Percentiles rank a stretch among this genome's conserved stretches.
These are phyloP conservation scores for Sminthopsis crassicaudata DNA, from an alignment of 2,113 vertebrate genomes.

Conservation along the genomic window DNA sequence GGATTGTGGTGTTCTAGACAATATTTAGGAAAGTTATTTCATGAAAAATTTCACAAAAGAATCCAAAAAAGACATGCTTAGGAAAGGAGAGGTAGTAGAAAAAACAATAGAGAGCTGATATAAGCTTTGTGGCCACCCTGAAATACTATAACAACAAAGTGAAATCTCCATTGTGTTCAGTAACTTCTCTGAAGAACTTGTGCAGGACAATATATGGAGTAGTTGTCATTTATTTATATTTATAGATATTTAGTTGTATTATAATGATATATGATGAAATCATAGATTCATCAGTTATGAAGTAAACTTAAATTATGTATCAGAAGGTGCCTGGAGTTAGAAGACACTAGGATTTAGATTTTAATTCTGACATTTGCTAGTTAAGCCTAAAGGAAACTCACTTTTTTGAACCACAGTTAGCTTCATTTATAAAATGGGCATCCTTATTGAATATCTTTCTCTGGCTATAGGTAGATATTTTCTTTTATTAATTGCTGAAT, in stretches of 20 bases:
- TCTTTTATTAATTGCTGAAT: background rate
- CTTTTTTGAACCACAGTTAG: background rate
- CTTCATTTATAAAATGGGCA: background rate
- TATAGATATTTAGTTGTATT: background rate
- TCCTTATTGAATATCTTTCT: background rate
- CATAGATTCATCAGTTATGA: background rate
- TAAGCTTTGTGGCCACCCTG: background rate
- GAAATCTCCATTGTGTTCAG: background rate
- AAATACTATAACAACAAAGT: background rate
- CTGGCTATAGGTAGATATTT: background rate
- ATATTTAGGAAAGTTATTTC: background rate
- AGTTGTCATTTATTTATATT: background rate
- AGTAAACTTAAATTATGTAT: background rate
- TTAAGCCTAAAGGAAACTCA: background rate
- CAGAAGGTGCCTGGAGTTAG: background rate
- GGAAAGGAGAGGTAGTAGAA: background rate
- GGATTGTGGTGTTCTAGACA: background rate
- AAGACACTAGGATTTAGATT: background rate
- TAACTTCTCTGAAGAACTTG: background rate
- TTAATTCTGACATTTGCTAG: background rate
- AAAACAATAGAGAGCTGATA: background rate
- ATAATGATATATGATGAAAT: background rate
- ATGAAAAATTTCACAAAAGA: background rate
- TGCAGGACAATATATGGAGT: background rate
- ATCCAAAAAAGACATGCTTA: background rate